A percentile compares a stretch with the other conserved stretches of the same genome.
Conservation (phyloP, 2,797 vertebrate species). For the Helostoma temminkii region DNA sequence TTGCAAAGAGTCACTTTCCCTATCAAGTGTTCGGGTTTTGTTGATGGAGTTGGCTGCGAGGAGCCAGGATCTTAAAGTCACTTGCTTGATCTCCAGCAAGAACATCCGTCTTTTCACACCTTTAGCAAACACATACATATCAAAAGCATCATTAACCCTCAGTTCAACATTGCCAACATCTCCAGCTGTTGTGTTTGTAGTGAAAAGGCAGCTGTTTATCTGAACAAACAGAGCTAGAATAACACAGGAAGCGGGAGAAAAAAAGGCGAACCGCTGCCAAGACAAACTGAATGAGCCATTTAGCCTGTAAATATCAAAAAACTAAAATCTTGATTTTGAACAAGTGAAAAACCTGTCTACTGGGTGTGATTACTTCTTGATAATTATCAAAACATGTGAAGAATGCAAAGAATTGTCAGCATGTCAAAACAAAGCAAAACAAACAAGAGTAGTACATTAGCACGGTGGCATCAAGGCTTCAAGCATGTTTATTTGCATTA, state of each 20-base stretch:
- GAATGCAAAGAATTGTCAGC: too few relatives aligned
- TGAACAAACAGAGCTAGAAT: slow-evolving; percentile 42
- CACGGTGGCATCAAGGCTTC: too few relatives aligned
- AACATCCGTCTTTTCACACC: slow-evolving; percentile 52
- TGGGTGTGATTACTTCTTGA: slow-evolving; percentile 23
- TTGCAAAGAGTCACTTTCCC: slow-evolving; percentile 61
- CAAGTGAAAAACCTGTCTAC: too few relatives aligned
- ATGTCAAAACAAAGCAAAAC: too few relatives aligned
- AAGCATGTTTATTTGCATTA: too few relatives aligned
- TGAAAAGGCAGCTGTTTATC: slow-evolving; percentile 56
- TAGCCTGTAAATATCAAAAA: slow-evolving; percentile 27
- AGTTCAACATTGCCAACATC: slow-evolving; percentile 51
- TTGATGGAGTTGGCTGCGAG: slow-evolving; percentile 53
- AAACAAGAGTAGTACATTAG: too few relatives aligned
- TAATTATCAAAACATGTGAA: slow-evolving; percentile 25
- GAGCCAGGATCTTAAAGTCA: too few relatives aligned
- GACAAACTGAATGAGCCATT: slow-evolving; percentile 46
- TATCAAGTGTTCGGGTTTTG: slow-evolving; percentile 44
- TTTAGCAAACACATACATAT: too few relatives aligned
- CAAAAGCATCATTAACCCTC: slow-evolving; percentile 55
- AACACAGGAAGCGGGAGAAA: slow-evolving; percentile 44
- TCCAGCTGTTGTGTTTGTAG: slow-evolving; percentile 45
- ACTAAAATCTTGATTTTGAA: slow-evolving; percentile 45
- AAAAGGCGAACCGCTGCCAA: slow-evolving; percentile 54
- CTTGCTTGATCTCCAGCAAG: too few relatives aligned